These are phyloP conservation scores for Syngnathus scovelli DNA, from an alignment of 2,113 vertebrate genomes.

Conservation along the genomic window DNA sequence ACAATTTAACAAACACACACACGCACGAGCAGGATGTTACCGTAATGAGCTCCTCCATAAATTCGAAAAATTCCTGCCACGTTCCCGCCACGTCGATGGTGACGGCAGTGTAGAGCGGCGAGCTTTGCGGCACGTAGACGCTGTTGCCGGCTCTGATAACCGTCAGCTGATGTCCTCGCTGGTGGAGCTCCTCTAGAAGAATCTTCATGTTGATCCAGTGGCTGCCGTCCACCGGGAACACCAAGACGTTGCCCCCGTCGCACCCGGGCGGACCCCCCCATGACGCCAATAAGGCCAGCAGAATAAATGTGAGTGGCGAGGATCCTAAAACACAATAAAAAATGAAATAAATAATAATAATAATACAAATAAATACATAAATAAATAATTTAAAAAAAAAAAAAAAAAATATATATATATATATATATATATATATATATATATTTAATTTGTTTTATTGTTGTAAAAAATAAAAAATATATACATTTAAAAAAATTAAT, in stretches of 20 bases:
- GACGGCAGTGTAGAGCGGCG: conserved; percentile 51
- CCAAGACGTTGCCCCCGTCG: conserved; percentile 60
- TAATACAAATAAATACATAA: too few species aligned
- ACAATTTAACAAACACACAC: neutral
- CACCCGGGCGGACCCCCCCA: conserved; percentile 20
- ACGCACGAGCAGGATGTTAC: conserved; percentile 2
- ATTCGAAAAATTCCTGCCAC: conserved; percentile 45
- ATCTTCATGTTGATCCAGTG: conserved; percentile 73
- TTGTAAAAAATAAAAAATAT: neutral
- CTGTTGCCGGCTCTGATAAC: conserved; percentile 62
- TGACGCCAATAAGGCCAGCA: conserved; percentile 35
- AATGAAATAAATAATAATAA: neutral
- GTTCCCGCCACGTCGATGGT: neutral
- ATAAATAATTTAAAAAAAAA: too few species aligned
- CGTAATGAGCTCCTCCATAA: conserved; percentile 29
- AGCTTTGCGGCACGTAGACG: conserved; percentile 59
- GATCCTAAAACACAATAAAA: neutral
- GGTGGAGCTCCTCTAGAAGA: conserved; percentile 61
- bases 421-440: too few species aligned
- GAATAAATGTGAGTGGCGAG: neutral
- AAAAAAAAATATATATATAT: too few species aligned
- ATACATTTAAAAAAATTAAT: too few species aligned
- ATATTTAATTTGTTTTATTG: too few species aligned
- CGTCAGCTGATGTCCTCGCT: conserved; percentile 67
- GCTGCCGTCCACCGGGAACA: conserved; percentile 65